These are phyloP conservation scores for Hypocryptadius cinnamomeus DNA, from an alignment of 2,113 vertebrate species.

Conservation along the genomic window DNA sequence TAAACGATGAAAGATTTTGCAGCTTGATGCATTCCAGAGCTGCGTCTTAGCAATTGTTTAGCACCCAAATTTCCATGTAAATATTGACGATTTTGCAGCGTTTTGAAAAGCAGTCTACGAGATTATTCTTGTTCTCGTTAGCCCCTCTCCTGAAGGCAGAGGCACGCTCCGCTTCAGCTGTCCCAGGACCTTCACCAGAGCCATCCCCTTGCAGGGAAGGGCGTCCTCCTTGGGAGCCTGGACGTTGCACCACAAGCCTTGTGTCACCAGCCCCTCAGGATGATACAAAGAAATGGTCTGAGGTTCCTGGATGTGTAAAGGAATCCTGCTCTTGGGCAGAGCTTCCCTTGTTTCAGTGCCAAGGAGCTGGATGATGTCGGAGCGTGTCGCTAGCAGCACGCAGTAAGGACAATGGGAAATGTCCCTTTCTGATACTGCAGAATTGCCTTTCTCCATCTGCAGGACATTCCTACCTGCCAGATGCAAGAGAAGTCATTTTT, in stretches of 20 bases:
- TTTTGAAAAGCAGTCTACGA: slow-evolving; percentile 30
- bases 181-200: background rate
- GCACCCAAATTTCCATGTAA: slow-evolving; percentile 63
- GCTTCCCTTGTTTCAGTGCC: background rate
- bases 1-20: slow-evolving; percentile 78
- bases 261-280: background rate
- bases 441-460: background rate
- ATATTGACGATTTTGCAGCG: slow-evolving; percentile 56
- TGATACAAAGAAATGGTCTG: background rate
- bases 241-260: background rate
- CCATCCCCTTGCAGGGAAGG: background rate
- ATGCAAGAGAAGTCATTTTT: background rate
- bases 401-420: background rate
- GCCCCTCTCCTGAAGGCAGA: background rate
- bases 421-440: background rate
- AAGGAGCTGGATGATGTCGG: background rate
- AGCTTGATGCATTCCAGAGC: slow-evolving; percentile 71
- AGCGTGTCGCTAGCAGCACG: fast-evolving
- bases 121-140: background rate
- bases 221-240: fast-evolving
- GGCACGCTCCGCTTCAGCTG: background rate
- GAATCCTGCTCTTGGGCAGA: background rate
- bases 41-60: slow-evolving; percentile 68
- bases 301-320: background rate
- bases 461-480: background rate